Conservation (phyloP, 1,140 invertebrate species). For the Andrena cerasifolii region DNA sequence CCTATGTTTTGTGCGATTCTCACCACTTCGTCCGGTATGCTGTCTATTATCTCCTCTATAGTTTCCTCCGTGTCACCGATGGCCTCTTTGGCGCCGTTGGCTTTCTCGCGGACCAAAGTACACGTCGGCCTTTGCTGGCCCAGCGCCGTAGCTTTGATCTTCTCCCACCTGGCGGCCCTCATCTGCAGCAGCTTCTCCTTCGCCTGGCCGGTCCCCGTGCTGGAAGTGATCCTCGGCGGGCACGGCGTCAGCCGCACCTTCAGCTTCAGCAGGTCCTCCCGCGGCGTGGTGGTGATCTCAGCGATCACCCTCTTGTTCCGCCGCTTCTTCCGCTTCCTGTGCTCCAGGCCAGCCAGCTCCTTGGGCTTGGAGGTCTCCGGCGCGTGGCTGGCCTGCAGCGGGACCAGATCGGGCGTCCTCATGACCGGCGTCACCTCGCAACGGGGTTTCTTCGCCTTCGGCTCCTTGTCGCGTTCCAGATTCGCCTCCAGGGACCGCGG, state of each 20-base stretch:
- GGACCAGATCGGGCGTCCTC: constrained; percentile 65
- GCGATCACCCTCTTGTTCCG: constrained; percentile 78
- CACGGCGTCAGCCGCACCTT: constrained; percentile 77
- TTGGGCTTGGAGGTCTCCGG: constrained; percentile 62
- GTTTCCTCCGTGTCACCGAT: constrained; percentile 40
- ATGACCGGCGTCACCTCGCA: constrained; percentile 78
- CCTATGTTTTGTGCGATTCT: constrained; percentile 66
- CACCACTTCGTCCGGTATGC: constrained; percentile 74
- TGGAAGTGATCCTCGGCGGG: constrained; percentile 73
- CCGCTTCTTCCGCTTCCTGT: constrained; percentile 75
- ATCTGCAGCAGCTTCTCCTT: constrained; percentile 76
- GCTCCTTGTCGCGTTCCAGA: constrained; percentile 66
- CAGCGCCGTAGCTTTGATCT: constrained; percentile 61
- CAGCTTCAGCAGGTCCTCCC: constrained; percentile 76
- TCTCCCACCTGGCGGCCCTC: constrained; percentile 70
- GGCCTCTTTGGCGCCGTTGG: constrained; percentile 17
- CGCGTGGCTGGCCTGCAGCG: constrained; percentile 20
- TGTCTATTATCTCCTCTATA: constrained; percentile 75
- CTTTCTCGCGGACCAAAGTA: constrained; percentile 39
- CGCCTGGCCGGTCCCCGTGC: constrained; percentile 39
- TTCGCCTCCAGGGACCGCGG: constrained; percentile 40
- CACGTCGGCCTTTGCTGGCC: constrained; percentile 53
- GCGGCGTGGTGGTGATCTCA: constrained; percentile 77
- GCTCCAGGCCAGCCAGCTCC: constrained; percentile 68
- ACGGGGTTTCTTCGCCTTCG: constrained; percentile 75